These are phyloP conservation scores for Phoxinus phoxinus DNA, from an alignment of 2,113 vertebrate species.

Conservation along the genomic window DNA sequence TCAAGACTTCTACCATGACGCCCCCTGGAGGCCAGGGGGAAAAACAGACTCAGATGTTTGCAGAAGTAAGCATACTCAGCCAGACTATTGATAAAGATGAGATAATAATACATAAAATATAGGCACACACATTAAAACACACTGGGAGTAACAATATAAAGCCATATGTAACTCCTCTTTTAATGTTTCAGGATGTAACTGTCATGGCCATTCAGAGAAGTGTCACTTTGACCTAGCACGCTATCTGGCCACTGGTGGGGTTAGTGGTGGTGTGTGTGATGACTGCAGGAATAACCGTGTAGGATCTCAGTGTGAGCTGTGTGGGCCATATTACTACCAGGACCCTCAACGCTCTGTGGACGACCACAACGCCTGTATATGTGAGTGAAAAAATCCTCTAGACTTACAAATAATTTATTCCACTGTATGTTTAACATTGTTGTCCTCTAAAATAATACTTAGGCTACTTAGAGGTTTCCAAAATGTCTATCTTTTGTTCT, in stretches of 20 bases:
- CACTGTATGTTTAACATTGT: background rate
- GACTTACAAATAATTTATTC: background rate
- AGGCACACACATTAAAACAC: background rate
- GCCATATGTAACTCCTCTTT: background rate
- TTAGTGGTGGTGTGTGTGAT: constrained; percentile 85
- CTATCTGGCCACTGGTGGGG: constrained; percentile 69
- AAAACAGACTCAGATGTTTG: constrained; percentile 72
- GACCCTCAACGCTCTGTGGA: constrained; percentile 74
- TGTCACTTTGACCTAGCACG: constrained; percentile 81
- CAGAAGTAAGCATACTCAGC: constrained; percentile 71
- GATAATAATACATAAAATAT: too few species aligned
- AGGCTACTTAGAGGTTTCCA: background rate
- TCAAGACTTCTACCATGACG: constrained; percentile 85
- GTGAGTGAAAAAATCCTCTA: constrained; percentile 70
- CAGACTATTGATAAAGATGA: background rate
- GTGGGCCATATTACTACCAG: constrained; percentile 77
- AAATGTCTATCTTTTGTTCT: background rate
- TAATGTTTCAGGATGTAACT: constrained; percentile 79
- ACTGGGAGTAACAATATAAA: background rate
- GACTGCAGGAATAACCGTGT: constrained; percentile 80
- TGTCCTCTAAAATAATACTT: background rate
- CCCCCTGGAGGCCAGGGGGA: constrained; percentile 85
- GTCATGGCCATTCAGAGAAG: constrained; percentile 81
- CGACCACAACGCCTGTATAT: constrained; percentile 75
- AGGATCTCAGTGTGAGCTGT: constrained; percentile 83